A percentile compares a stretch with the other conserved stretches of the same genome.
These are phyloP conservation scores for Flexamia atlantica DNA, from an alignment of 2,888 invertebrate species.

Conservation along the genomic window DNA sequence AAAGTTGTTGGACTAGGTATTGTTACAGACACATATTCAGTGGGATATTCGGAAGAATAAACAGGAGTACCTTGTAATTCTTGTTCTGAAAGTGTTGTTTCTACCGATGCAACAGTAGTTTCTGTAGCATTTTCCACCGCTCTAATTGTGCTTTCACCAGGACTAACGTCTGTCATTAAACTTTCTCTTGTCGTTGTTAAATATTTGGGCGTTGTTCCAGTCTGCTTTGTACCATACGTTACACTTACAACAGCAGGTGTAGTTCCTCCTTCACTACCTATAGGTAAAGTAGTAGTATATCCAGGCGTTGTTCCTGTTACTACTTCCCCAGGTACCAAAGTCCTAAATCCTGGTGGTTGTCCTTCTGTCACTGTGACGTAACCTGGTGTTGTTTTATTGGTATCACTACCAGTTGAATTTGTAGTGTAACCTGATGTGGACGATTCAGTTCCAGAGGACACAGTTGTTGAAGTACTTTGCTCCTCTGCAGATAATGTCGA, in stretches of 20 bases:
- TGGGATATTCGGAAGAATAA: not conserved
- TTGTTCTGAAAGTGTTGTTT: not conserved
- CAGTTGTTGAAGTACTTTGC: not conserved
- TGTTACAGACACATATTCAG: not conserved
- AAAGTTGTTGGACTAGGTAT: not conserved
- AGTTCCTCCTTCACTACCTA: not conserved
- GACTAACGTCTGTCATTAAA: not conserved
- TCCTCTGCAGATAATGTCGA: not conserved
- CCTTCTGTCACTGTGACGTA: slow-evolving; percentile 21
- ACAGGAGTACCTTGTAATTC: not conserved
- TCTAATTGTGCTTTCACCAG: not conserved
- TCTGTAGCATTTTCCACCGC: slow-evolving; percentile 39
- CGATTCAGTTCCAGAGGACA: not conserved
- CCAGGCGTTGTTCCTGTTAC: slow-evolving; percentile 34
- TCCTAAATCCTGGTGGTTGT: not conserved
- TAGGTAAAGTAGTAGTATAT: not conserved
- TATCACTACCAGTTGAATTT: not conserved
- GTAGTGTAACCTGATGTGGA: not conserved
- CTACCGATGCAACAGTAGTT: slow-evolving; percentile 14
- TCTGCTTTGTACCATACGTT: not conserved
- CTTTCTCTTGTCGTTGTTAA: not conserved
- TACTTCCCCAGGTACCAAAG: not conserved
- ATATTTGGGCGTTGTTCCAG: not conserved
- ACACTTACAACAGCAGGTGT: not conserved
- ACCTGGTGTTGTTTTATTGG: not conserved